These are phyloP conservation scores for Chlorops oryzae DNA, from an alignment of 1,140 invertebrate genomes.

Conservation along the genomic window DNA sequence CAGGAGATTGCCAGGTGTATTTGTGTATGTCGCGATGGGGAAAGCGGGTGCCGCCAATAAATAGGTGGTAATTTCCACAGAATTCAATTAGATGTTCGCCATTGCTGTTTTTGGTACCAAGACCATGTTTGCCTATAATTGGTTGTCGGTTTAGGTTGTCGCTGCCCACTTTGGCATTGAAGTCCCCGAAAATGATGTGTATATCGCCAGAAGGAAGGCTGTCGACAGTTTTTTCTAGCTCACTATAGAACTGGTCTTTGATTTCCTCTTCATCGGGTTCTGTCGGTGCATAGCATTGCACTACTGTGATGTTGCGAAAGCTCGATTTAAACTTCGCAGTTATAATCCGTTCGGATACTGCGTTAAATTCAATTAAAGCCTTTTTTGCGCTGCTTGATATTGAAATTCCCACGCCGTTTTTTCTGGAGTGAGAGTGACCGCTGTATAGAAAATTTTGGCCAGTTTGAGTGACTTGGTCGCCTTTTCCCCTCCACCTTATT, in stretches of 20 bases:
- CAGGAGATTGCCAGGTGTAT: not conserved
- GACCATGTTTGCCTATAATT: slow-evolving; percentile 3
- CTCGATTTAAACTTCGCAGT: not conserved
- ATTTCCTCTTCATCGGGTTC: not conserved
- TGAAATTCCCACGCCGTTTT: too few species aligned
- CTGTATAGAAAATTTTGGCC: too few species aligned
- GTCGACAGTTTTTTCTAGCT: not conserved
- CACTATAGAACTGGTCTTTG: not conserved
- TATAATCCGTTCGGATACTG: slow-evolving; percentile 2
- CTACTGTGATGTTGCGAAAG: not conserved
- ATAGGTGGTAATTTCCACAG: not conserved
- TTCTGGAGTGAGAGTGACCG: too few species aligned
- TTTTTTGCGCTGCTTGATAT: too few species aligned
- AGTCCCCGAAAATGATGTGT: not conserved
- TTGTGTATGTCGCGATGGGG: slow-evolving; percentile 2
- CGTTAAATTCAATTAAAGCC: too few species aligned
- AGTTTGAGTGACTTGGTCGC: too few species aligned
- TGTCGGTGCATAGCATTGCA: slow-evolving; percentile 5
- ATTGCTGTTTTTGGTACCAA: not conserved
- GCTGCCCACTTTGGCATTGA: slow-evolving; percentile 1
- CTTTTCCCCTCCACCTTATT: too few species aligned
- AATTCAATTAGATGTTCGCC: not conserved
- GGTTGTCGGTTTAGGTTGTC: not conserved
- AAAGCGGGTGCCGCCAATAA: slow-evolving; percentile 9
- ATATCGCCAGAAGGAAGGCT: not conserved